phyloP scores from a whole-genome alignment of 2,888 invertebrate species.

The Xestia xanthographa region DNA sequence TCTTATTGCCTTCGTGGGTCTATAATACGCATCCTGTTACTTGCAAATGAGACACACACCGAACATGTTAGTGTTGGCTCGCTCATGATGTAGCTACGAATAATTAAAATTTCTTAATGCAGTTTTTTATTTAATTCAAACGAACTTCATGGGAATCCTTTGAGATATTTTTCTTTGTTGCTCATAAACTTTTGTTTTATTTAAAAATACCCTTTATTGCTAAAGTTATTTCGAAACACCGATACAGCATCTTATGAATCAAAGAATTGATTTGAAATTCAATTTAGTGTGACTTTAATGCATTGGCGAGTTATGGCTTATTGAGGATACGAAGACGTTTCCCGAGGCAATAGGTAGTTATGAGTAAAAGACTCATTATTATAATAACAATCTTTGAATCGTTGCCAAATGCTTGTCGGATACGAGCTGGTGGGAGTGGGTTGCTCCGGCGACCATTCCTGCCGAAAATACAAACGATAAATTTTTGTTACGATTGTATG shows the following conservation, averaged over 20 bases:
- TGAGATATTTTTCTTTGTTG: slow-evolving; percentile 61
- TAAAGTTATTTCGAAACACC: slow-evolving; percentile 31
- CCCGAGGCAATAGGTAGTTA: slow-evolving; percentile 81
- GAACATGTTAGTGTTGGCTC: slow-evolving; percentile 85
- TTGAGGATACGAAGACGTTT: slow-evolving; percentile 83
- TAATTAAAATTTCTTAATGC: slow-evolving; percentile 84
- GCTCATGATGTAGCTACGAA: slow-evolving; percentile 86
- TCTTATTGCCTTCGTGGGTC: slow-evolving; percentile 89
- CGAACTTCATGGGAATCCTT: slow-evolving; percentile 65
- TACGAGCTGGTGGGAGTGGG: slow-evolving; percentile 77
- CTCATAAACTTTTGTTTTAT: slow-evolving; percentile 40
- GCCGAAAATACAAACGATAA: slow-evolving; percentile 81
- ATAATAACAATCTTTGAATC: slow-evolving; percentile 86
- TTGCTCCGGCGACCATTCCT: slow-evolving; percentile 76
- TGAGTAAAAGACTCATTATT: slow-evolving; percentile 86
- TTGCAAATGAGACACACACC: slow-evolving; percentile 89
- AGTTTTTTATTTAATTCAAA: slow-evolving; percentile 70
- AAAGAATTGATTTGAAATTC: slow-evolving; percentile 76
- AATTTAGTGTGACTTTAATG: slow-evolving; percentile 80
- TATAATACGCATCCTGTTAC: slow-evolving; percentile 89
- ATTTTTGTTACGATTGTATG: slow-evolving; percentile 74
- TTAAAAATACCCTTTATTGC: slow-evolving; percentile 30
- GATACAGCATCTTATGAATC: slow-evolving; percentile 65
- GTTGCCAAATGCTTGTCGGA: slow-evolving; percentile 85
- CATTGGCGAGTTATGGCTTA: slow-evolving; percentile 81